These are phyloP conservation scores for Psettodes erumei DNA, from an alignment of 2,113 vertebrate genomes.

Conservation along the genomic window DNA sequence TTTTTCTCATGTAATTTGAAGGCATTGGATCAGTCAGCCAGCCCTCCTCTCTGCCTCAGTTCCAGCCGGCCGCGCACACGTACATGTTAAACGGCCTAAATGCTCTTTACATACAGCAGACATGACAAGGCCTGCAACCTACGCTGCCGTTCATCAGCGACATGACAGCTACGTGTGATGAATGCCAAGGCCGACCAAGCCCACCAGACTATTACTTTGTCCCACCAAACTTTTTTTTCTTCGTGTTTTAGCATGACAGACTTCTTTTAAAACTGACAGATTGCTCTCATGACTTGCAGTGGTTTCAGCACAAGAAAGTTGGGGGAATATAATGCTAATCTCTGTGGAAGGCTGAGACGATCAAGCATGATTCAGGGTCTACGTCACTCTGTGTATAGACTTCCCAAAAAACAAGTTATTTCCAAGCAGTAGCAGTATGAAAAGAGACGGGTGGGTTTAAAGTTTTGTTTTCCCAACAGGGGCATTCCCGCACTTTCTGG, in stretches of 20 bases:
- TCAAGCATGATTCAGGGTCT: conserved; percentile 1
- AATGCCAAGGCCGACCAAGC: neutral
- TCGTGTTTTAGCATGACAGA: neutral
- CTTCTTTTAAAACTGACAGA: neutral
- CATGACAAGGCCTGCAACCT: conserved; percentile 24
- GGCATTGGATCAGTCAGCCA: neutral
- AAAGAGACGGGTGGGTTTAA: conserved; percentile 6
- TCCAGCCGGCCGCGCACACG: neutral
- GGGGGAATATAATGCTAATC: neutral
- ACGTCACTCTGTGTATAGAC: neutral
- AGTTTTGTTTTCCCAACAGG: conserved; percentile 6
- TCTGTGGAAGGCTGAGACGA: neutral
- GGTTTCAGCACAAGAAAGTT: neutral
- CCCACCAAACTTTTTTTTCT: neutral
- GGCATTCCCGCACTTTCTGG: conserved; percentile 27
- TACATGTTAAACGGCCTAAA: conserved; percentile 19
- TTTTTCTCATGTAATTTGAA: neutral
- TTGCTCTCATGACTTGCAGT: neutral
- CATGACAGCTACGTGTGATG: neutral
- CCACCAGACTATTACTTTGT: neutral
- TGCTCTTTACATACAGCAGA: neutral
- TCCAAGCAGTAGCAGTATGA: conserved; percentile 23
- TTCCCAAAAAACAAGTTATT: conserved; percentile 8
- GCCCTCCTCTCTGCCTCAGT: neutral
- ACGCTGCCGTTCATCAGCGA: conserved; percentile 26